Evolutionary conservation across 1,140 invertebrate genomes (phyloP), one percentile per base, ranked within the genome.

Genomic region (Drosophila funebris): DNA sequence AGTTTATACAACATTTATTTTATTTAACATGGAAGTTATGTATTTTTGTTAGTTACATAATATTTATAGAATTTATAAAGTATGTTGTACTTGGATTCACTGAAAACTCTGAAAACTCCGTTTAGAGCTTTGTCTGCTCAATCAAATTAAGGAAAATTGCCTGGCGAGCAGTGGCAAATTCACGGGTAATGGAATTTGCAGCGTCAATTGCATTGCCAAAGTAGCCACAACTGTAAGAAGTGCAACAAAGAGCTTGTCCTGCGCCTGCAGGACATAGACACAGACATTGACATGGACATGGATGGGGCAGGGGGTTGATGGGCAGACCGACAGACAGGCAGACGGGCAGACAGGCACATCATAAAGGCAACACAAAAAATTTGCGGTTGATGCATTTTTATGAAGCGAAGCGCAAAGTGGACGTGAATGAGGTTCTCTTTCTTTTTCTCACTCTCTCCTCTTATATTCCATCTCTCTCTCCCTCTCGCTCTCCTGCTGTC

Each of bases 341-440:
- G 20, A 44, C n/a, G 20, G 31, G 14, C 7, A 58, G 58, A 46
- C 48, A 53, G 58, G 31, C 57, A 63, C 72, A 63, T 63, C 72
- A 71, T 75, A 71, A 75, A 54, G 29, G 52, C 56, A 72, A 63
- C 53, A 63, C 39, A 46, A 68, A 76, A 76, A 76, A 78, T 44
- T 73, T 78, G 76, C 69, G 76, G 76, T 76, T 76, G 69, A 62
- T 78, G 76, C 76, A 78, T 76, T 78, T 78, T 78, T 72, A 78
- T 76, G 63, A 73, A 78, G 44, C 68, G 57, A 58, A 71, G 71
- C 67, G 56, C 67, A 64, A 72, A 78, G 68, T 78, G 72, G 61
- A 66, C 58, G 54, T 76, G 62, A 62, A 53, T 31, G 53, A 48
- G 36, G 11, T 53, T 37, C 24, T 39, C 43, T 41, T 16, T 16